These are phyloP conservation scores for Callocephalon fimbriatum DNA, from an alignment of 2,113 vertebrate species.

Conservation along the genomic window DNA sequence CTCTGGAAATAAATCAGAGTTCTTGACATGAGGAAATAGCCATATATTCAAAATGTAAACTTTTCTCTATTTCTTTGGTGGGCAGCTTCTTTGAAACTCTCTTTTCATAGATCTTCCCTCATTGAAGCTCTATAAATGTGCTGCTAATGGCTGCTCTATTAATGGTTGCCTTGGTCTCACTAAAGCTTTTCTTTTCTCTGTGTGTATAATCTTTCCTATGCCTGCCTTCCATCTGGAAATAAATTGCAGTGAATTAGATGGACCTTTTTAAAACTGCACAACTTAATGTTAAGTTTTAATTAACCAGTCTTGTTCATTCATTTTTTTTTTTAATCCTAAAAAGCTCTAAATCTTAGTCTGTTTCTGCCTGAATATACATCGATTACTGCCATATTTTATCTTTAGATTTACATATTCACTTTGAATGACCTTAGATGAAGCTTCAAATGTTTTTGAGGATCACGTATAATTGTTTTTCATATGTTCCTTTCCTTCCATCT, in stretches of 20 bases:
- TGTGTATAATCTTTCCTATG: neutral
- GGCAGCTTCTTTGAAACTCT: neutral
- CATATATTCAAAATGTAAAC: neutral
- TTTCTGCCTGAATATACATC: neutral
- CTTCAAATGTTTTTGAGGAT: neutral
- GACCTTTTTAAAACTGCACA: slow-evolving; percentile 28
- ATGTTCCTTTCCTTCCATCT: neutral
- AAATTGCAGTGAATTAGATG: slow-evolving; percentile 10
- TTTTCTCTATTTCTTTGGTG: neutral
- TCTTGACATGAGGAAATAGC: neutral
- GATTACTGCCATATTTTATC: slow-evolving; percentile 26
- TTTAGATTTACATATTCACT: slow-evolving; percentile 2
- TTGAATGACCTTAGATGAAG: neutral
- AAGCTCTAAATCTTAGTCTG: slow-evolving; percentile 12
- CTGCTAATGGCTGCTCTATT: neutral
- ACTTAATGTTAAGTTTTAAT: slow-evolving; percentile 50
- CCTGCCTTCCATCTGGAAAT: slow-evolving; percentile 4
- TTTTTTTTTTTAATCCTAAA: slow-evolving; percentile 50
- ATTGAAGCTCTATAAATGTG: neutral
- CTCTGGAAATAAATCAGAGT: neutral
- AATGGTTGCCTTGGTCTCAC: neutral
- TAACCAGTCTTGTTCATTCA: slow-evolving; percentile 33
- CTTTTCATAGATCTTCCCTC: neutral
- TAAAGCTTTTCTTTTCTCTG: neutral
- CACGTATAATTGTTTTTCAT: neutral